Evolutionary conservation across 2,888 invertebrate genomes (phyloP).

Genomic region (Octonoba sinensis): DNA sequence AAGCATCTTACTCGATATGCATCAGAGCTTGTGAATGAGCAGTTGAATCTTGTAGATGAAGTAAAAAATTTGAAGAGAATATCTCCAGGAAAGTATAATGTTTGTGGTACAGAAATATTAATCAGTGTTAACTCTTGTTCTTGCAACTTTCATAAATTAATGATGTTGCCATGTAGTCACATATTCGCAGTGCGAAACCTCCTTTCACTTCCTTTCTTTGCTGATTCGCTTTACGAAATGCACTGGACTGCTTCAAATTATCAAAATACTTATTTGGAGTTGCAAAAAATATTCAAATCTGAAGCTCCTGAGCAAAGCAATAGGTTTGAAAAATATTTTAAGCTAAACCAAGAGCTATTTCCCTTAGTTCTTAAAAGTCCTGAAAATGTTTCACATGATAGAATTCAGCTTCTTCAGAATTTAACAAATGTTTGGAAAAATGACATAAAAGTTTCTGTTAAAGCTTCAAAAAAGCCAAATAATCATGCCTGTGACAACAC

Average conservation of each 20-base stretch:
- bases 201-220: slow-evolving; percentile 27
- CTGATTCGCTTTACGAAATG: slow-evolving; percentile 8
- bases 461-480: slow-evolving; percentile 6
- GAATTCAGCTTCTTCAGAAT: slow-evolving; percentile 7
- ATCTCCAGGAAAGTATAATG: slow-evolving; percentile 19
- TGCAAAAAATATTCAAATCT: slow-evolving; percentile 13
- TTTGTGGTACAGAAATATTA: slow-evolving; percentile 20
- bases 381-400: slow-evolving; percentile 32
- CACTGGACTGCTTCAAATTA: slow-evolving; percentile 26
- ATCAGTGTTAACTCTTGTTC: slow-evolving; percentile 26
- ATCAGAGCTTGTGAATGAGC: slow-evolving; percentile 20
- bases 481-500: not conserved
- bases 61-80: slow-evolving; percentile 39
- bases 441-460: slow-evolving; percentile 15
- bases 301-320: not conserved
- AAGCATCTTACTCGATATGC: slow-evolving; percentile 36
- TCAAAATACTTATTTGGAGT: slow-evolving; percentile 9
- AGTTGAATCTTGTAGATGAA: slow-evolving; percentile 7
- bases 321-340: slow-evolving; percentile 19
- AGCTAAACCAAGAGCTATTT: slow-evolving; percentile 17
- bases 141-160: slow-evolving; percentile 33
- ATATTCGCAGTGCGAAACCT: slow-evolving; percentile 36
- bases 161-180: slow-evolving; percentile 40
- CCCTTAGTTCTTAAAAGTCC: slow-evolving; percentile 9
- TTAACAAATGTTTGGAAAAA: slow-evolving; percentile 21